phyloP scores from a whole-genome alignment of 2,888 invertebrate species.

The Teleiodes luculella region DNA sequence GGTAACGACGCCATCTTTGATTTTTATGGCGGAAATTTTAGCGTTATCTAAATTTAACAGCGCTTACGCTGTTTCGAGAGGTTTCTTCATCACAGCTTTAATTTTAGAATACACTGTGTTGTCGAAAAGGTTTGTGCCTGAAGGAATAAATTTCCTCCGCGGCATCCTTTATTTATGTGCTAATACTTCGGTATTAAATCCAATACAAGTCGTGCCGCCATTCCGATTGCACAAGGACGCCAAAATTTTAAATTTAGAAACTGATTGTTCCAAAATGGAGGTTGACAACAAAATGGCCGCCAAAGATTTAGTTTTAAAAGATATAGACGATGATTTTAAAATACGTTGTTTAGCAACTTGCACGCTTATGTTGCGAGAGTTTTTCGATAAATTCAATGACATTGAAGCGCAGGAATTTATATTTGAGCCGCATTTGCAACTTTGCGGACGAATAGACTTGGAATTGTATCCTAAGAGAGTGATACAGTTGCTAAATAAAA shows the following conservation, averaged over 20 bases:
- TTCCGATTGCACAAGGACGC: conserved; percentile 79
- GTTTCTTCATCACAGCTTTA: conserved; percentile 86
- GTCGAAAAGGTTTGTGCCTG: conserved; percentile 90
- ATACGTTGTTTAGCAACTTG: conserved; percentile 77
- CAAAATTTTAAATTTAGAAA: conserved; percentile 78
- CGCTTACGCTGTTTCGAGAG: conserved; percentile 84
- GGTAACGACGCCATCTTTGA: conserved; percentile 89
- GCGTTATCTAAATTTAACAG: conserved; percentile 80
- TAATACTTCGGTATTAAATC: conserved; percentile 78
- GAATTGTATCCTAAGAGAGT: conserved; percentile 81
- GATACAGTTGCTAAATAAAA: conserved; percentile 54
- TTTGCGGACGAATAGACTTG: conserved; percentile 77
- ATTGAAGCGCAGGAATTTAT: conserved; percentile 62
- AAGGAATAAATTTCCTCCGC: conserved; percentile 87
- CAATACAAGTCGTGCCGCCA: conserved; percentile 82
- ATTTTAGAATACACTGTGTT: conserved; percentile 87
- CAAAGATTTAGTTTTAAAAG: conserved; percentile 73
- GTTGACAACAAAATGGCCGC: conserved; percentile 67
- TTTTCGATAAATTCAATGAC: conserved; percentile 71
- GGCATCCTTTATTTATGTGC: conserved; percentile 86
- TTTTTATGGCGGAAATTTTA: conserved; percentile 91
- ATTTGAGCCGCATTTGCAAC: conserved; percentile 75
- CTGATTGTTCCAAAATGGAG: conserved; percentile 61
- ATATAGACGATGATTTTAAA: conserved; percentile 81
- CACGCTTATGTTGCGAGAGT: conserved; percentile 79